Evolutionary conservation across 2,888 invertebrate species (phyloP), one percentile per base, ranked within the genome.

Genomic region (Creontiades dilutus): DNA sequence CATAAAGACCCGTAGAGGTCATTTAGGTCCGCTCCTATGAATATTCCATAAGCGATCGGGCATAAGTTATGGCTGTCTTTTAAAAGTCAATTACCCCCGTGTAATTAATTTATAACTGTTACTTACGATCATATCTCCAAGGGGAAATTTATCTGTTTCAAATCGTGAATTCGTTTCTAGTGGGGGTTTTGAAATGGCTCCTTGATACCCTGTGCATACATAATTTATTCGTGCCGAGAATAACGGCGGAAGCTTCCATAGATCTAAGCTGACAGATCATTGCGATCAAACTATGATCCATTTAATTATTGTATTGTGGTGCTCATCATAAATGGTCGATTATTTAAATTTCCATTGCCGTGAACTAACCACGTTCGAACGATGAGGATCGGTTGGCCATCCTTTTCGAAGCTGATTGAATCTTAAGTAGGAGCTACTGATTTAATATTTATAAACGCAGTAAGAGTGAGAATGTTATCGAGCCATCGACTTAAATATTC

Each of bases 51-150:
- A 78, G 82, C 85, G 55, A 86, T 78, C 37, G 55, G 90, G 23
- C 37, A 90, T 90, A 86, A 90, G 78, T 90, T 86, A 90, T 90
- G 78, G 61, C 86, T 28, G 76, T 85, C 86, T 76, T 90, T 90
- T 86, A 86, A 86, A 90, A 90, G 86, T 90, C 90, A 78, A 90
- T 90, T 90, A 90, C 57, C 47, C 48, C 48, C n/a, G 48, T 75
- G 86, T 86, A 86, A 86, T 86, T 86, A 86, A 86, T 86, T 86
- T 86, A 86, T 86, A 86, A 86, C 86, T 86, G 86, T 86, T 86
- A 75, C 86, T 86, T 86, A 75, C 75, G 86, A 47, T 75, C 75
- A 47, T 86, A 86, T 86, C 86, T 86, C 86, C 47, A 1, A 52
- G 52, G 47, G 16, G 48, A 86, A 75, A 86, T 86, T 61, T 86